Evolutionary conservation across 1,140 invertebrate genomes (phyloP).

Genomic region (Ditylenchus dipsaci): DNA sequence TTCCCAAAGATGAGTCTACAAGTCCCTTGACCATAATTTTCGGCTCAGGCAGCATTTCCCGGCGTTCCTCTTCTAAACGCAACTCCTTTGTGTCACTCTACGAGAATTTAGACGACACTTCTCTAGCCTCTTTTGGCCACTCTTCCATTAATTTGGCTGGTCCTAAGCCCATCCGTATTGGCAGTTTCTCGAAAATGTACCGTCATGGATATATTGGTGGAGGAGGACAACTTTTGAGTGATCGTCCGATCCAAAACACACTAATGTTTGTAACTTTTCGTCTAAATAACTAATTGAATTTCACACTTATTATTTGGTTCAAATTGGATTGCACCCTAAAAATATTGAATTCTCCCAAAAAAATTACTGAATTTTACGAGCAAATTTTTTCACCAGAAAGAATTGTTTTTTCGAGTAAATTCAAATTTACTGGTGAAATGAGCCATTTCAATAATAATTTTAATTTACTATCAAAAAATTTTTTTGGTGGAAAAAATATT

Average conservation of each 20-base stretch:
- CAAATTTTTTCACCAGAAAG: no score
- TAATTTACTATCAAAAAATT: no score
- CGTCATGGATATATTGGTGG: background rate
- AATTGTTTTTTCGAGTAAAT: no score
- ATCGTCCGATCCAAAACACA: constrained; percentile 12
- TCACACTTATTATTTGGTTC: background rate
- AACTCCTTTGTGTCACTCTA: constrained; percentile 31
- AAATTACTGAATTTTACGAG: no score
- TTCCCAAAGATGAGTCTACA: constrained; percentile 29
- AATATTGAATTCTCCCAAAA: no score
- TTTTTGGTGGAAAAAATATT: no score
- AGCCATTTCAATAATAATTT: no score
- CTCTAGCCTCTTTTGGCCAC: background rate
- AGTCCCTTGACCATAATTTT: constrained; percentile 33
- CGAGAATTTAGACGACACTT: constrained; percentile 28
- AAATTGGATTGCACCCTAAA: no score
- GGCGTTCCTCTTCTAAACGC: constrained; percentile 26
- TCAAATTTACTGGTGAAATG: no score
- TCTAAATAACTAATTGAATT: background rate
- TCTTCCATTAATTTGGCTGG: background rate
- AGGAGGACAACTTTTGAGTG: background rate
- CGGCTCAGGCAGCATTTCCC: constrained; percentile 25
- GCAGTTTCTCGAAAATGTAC: constrained; percentile 12
- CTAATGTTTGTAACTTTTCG: constrained; percentile 13
- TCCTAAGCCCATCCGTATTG: background rate